Conservation (phyloP, 2,888 invertebrate species). For the Deroplatys truncata region DNA sequence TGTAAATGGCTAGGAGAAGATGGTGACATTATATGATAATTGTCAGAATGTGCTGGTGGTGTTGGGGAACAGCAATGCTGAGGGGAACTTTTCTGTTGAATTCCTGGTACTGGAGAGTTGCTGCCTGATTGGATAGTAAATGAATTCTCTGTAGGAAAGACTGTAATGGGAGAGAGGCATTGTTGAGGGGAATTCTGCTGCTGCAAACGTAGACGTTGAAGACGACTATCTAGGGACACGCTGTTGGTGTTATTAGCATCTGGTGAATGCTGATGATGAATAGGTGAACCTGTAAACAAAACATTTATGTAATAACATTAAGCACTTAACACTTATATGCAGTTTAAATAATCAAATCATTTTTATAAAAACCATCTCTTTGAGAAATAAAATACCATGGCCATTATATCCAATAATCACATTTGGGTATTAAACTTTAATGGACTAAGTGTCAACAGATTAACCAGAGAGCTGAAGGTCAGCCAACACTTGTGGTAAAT, state of each 20-base stretch:
- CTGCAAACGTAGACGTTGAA: constrained; percentile 45
- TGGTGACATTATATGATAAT: background rate
- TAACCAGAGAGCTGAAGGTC: no score
- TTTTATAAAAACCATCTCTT: no score
- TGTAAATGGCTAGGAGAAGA: background rate
- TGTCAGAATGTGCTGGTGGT: background rate
- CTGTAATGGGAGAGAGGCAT: background rate
- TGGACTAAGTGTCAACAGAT: no score
- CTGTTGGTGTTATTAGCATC: constrained; percentile 46
- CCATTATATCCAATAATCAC: no score
- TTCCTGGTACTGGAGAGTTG: background rate
- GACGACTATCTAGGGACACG: constrained; percentile 42
- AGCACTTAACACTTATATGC: no score
- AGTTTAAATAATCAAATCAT: no score
- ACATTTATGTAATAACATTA: background rate
- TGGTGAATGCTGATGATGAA: constrained; percentile 50
- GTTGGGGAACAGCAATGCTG: background rate
- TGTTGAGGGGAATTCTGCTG: constrained; percentile 27
- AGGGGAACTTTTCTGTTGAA: background rate
- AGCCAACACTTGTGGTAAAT: no score
- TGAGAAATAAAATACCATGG: no score
- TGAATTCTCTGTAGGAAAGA: background rate
- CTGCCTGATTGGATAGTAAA: background rate
- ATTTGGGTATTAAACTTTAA: no score
- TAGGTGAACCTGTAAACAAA: constrained; percentile 54